These are phyloP conservation scores for Cydia pomonella DNA, from an alignment of 1,140 invertebrate species.

Conservation along the genomic window DNA sequence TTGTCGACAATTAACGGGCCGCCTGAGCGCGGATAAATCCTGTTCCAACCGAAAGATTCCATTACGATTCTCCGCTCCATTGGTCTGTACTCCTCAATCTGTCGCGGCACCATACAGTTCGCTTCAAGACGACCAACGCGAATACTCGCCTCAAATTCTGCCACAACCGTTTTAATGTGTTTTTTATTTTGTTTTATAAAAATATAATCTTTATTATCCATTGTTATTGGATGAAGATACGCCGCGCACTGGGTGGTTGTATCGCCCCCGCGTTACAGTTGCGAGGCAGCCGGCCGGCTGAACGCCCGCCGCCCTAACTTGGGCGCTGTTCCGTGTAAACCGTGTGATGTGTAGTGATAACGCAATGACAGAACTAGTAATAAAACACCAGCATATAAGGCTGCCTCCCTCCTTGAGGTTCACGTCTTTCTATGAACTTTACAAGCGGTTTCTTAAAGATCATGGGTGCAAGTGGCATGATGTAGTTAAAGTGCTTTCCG, in stretches of 20 bases:
- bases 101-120: constrained; percentile 52
- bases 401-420: constrained; percentile 54
- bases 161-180: not conserved
- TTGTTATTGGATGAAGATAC: constrained; percentile 22
- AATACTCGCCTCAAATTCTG: constrained; percentile 23
- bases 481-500: constrained; percentile 67
- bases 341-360: constrained; percentile 45
- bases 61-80: constrained; percentile 59
- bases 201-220: constrained; percentile 2
- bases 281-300: constrained; percentile 57
- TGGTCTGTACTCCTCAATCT: constrained; percentile 65
- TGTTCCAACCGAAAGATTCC: constrained; percentile 74
- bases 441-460: constrained; percentile 73
- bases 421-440: constrained; percentile 69
- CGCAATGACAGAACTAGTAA: constrained; percentile 61
- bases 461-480: constrained; percentile 77
- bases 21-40: constrained; percentile 65
- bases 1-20: constrained; percentile 31
- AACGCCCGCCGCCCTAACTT: constrained; percentile 54
- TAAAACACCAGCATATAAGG: constrained; percentile 59
- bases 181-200: not conserved
- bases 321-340: constrained; percentile 41
- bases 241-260: constrained; percentile 34
- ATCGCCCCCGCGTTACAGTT: constrained; percentile 47
- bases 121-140: constrained; percentile 39